These are phyloP conservation scores for Lasiommata megera DNA, from an alignment of 2,888 invertebrate species.

Conservation along the genomic window DNA sequence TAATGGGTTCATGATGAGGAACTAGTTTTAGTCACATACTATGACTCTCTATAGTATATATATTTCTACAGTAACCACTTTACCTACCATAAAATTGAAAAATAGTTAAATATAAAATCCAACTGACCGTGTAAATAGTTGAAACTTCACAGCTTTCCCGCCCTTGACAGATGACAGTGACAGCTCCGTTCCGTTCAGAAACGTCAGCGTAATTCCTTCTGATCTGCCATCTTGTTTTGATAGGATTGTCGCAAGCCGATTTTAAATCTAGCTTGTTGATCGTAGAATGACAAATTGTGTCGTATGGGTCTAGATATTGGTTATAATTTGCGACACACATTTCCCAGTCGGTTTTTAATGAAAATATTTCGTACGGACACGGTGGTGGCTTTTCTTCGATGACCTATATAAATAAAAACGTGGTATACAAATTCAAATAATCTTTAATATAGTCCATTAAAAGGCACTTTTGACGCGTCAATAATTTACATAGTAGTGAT, in stretches of 20 bases:
- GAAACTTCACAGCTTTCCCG: slow-evolving; percentile 50
- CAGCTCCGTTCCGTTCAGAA: slow-evolving; percentile 35
- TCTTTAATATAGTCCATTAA: too few relatives aligned
- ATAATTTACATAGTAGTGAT: too few relatives aligned
- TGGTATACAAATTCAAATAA: too few relatives aligned
- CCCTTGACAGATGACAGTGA: slow-evolving; percentile 44
- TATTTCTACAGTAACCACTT: too few relatives aligned
- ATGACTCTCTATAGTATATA: too few relatives aligned
- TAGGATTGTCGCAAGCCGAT: slow-evolving; percentile 51
- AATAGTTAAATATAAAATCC: too few relatives aligned
- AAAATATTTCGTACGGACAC: slow-evolving; percentile 57
- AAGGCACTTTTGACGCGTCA: too few relatives aligned
- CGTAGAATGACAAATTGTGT: slow-evolving; percentile 41
- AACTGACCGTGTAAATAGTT: slow-evolving; percentile 52
- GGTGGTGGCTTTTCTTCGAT: slow-evolving; percentile 51
- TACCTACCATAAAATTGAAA: too few relatives aligned
- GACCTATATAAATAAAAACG: slow-evolving; percentile 40
- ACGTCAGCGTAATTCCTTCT: slow-evolving; percentile 36
- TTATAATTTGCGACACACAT: slow-evolving; percentile 46
- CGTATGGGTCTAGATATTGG: slow-evolving; percentile 32
- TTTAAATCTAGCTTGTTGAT: slow-evolving; percentile 43
- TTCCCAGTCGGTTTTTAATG: slow-evolving; percentile 37
- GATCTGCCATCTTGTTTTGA: slow-evolving; percentile 49
- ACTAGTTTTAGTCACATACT: too few relatives aligned
- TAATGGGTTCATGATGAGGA: too few relatives aligned